Percentiles rank a stretch among this genome's conserved stretches.
phyloP scores from a whole-genome alignment of 2,888 invertebrate species.

The Rhagonycha fulva region DNA sequence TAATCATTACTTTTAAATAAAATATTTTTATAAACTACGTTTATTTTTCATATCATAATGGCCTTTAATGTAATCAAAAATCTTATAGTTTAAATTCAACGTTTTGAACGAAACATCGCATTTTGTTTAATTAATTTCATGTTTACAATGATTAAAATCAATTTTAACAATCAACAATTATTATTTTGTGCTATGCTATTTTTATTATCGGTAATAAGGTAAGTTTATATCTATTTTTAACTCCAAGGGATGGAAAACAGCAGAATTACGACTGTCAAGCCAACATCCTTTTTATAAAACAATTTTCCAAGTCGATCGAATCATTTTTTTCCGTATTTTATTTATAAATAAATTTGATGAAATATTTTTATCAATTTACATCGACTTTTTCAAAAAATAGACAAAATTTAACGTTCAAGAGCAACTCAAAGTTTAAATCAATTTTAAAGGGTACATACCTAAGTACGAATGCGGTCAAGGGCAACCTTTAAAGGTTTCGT shows the following conservation, averaged over 20 bases:
- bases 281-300: background rate
- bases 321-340: background rate
- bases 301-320: background rate
- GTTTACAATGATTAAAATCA: background rate
- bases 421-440: background rate
- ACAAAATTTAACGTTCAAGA: background rate
- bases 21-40: background rate
- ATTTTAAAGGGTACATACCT: background rate
- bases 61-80: too few species aligned
- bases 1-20: background rate
- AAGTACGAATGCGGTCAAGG: background rate
- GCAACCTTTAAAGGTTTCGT: background rate
- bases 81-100: too few species aligned
- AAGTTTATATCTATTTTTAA: background rate
- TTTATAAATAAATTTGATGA: background rate
- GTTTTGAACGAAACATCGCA: too few species aligned
- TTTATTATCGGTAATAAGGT: background rate
- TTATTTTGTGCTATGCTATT: background rate
- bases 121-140: background rate
- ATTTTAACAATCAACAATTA: background rate
- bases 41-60: background rate
- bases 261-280: background rate
- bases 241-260: background rate
- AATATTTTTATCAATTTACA: background rate
- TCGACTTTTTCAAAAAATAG: background rate